Percentiles rank a stretch among this genome's conserved stretches.
Evolutionary conservation across 2,888 invertebrate genomes (phyloP).

Genomic region (Tachina lurida): DNA sequence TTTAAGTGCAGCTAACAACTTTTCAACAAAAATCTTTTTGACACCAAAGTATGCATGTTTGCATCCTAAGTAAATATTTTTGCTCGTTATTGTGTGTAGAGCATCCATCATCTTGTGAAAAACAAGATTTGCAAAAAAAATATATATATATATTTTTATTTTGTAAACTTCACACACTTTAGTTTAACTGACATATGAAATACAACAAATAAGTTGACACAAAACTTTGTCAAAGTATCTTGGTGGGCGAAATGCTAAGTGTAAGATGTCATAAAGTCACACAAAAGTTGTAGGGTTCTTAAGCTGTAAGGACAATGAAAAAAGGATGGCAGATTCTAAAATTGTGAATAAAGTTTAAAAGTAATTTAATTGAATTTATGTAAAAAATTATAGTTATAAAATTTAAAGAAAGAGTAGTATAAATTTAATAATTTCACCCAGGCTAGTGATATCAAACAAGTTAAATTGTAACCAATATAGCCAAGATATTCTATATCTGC

Average conservation of each 20-base stretch:
- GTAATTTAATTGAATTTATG: conserved; percentile 16
- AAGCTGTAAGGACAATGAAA: not conserved
- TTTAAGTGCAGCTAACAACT: conserved; percentile 1
- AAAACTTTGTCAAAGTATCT: conserved; percentile 55
- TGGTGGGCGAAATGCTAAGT: conserved; percentile 48
- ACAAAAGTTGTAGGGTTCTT: conserved; percentile 14
- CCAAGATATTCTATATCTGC: too few species aligned
- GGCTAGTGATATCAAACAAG: not conserved
- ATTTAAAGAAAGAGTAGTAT: not conserved
- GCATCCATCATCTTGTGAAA: conserved; percentile 30
- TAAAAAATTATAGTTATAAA: not conserved
- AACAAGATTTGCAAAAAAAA: conserved; percentile 23
- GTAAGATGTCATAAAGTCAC: conserved; percentile 56
- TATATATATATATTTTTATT: not conserved
- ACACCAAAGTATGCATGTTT: conserved; percentile 12
- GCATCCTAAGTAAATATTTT: conserved; percentile 25
- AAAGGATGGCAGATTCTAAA: conserved; percentile 17
- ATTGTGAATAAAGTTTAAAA: conserved; percentile 2
- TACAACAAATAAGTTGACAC: conserved; percentile 50
- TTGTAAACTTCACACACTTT: conserved; percentile 36
- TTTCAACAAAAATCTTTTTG: conserved; percentile 4
- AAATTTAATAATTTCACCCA: not conserved
- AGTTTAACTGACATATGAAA: conserved; percentile 48
- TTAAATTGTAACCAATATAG: too few species aligned
- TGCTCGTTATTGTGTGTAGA: conserved; percentile 20